Percentiles rank a stretch among this genome's conserved stretches.
Conservation (phyloP, 2,113 vertebrate genomes). For the Scortum barcoo region DNA sequence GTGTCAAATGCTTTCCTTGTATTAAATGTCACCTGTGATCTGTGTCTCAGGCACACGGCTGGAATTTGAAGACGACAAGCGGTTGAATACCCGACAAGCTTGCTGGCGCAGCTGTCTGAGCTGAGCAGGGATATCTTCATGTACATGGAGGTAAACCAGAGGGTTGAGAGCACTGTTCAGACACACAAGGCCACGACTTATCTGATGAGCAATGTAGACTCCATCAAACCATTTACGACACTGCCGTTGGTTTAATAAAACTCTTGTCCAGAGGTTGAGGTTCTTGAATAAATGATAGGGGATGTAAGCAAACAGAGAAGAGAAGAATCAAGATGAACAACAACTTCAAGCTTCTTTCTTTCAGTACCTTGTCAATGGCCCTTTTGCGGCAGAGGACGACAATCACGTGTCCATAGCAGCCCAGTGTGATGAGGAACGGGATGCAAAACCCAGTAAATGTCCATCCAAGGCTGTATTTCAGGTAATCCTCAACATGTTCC, state of each 20-base stretch:
- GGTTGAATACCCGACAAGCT: too few species aligned
- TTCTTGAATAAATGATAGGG: too few species aligned
- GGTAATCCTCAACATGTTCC: constrained; percentile 65
- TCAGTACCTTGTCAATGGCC: too few species aligned
- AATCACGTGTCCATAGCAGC: too few species aligned
- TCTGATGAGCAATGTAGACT: constrained; percentile 67
- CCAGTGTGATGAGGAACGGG: constrained; percentile 32
- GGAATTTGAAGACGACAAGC: too few species aligned
- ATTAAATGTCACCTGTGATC: too few species aligned
- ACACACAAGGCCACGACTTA: constrained; percentile 84
- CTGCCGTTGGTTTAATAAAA: constrained; percentile 59
- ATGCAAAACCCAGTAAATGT: constrained; percentile 82
- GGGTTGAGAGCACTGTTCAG: constrained; percentile 88
- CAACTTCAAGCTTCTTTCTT: too few species aligned
- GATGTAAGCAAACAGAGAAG: too few species aligned
- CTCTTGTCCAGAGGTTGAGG: constrained; percentile 4
- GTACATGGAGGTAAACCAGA: constrained; percentile 83
- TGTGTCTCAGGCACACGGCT: too few species aligned
- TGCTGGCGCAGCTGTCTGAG: constrained; percentile 25
- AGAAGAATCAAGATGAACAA: too few species aligned
- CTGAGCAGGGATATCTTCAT: constrained; percentile 53
- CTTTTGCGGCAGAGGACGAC: too few species aligned
- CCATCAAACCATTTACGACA: constrained; percentile 17
- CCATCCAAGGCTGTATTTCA: constrained; percentile 78
- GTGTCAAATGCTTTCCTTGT: too few species aligned